Percentiles rank a stretch among this genome's conserved stretches.
phyloP scores from a whole-genome alignment of 2,113 vertebrate genomes.

The Oryzias curvinotus region DNA sequence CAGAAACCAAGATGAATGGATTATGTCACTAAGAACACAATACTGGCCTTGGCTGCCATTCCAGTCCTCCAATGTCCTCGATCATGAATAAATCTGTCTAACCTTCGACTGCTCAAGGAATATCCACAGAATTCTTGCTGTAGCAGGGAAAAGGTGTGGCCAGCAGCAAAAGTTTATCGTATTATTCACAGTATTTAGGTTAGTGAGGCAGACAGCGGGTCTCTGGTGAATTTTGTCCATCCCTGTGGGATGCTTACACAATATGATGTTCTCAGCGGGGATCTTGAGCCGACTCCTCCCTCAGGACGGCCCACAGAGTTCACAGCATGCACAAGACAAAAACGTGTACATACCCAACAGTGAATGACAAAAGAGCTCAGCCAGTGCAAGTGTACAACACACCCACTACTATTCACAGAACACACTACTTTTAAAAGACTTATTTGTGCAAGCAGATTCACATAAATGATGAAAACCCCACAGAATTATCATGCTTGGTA shows the following conservation, averaged over 20 bases:
- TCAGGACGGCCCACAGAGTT: constrained; percentile 55
- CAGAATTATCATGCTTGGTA: no score
- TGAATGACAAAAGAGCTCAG: constrained; percentile 1
- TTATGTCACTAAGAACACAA: constrained; percentile 49
- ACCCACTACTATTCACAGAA: no score
- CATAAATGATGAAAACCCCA: no score
- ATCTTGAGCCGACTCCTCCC: constrained; percentile 60
- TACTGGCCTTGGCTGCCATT: constrained; percentile 21
- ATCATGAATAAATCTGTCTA: constrained; percentile 21
- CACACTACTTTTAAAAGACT: no score
- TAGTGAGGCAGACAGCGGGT: constrained; percentile 54
- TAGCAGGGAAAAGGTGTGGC: constrained; percentile 20
- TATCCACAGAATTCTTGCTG: constrained; percentile 19
- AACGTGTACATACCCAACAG: constrained; percentile 5
- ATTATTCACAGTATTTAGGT: constrained; percentile 56
- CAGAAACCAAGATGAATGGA: constrained; percentile 60
- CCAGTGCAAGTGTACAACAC: neutral
- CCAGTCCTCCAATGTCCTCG: constrained; percentile 19
- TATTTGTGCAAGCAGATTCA: no score
- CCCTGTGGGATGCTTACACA: constrained; percentile 62
- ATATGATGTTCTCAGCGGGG: constrained; percentile 71
- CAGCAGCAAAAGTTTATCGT: constrained; percentile 37
- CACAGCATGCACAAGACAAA: constrained; percentile 46
- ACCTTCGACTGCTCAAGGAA: constrained; percentile 21
- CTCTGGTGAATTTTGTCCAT: constrained; percentile 49